phyloP scores from a whole-genome alignment of 2,113 vertebrate species.

The Ictalurus punctatus region DNA sequence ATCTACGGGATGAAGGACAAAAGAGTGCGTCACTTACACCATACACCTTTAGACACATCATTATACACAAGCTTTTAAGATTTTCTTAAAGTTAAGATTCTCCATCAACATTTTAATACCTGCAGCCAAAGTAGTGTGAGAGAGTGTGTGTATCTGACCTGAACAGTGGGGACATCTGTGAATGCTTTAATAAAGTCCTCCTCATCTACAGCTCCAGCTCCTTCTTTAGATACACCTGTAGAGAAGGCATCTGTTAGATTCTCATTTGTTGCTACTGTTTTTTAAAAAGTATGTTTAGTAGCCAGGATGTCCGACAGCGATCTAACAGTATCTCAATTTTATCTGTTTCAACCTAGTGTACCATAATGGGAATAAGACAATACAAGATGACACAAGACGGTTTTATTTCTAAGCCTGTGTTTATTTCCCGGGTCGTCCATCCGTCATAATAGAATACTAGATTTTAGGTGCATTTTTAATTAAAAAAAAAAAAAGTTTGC shows the following conservation, averaged over 20 bases:
- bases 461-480: background rate
- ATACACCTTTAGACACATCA: background rate
- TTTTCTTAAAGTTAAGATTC: background rate
- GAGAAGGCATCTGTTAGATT: background rate
- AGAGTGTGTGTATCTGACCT: slow-evolving; percentile 70
- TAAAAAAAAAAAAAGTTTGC: background rate
- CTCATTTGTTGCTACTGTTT: too few species aligned
- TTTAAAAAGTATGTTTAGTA: background rate
- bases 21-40: background rate
- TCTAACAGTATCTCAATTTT: background rate
- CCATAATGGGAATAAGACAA: background rate
- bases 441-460: background rate
- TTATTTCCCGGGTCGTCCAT: background rate
- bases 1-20: background rate
- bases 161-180: slow-evolving; percentile 91
- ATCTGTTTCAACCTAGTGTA: background rate
- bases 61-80: background rate
- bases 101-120: background rate
- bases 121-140: background rate
- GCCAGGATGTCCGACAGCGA: background rate
- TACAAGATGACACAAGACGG: background rate
- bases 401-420: background rate
- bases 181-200: slow-evolving; percentile 94
- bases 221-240: slow-evolving; percentile 85
- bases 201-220: slow-evolving; percentile 88